phyloP scores from a whole-genome alignment of 2,888 invertebrate species.

The Athalia rosae region DNA sequence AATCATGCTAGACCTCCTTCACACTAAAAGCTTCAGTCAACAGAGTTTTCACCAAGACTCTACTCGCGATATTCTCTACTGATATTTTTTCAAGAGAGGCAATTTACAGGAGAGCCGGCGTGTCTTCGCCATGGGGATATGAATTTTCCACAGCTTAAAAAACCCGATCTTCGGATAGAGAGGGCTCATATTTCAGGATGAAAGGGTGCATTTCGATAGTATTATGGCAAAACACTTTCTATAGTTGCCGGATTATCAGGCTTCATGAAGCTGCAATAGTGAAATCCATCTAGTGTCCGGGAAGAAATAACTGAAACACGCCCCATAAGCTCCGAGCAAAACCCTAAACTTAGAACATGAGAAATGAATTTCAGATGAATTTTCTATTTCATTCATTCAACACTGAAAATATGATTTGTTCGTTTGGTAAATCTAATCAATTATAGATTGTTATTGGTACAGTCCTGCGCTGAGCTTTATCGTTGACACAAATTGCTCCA shows the following conservation, averaged over 20 bases:
- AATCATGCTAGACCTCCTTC: not conserved
- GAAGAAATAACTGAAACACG: too few species aligned
- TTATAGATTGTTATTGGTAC: constrained; percentile 26
- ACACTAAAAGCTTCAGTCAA: constrained; percentile 26
- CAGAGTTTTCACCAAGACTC: not conserved
- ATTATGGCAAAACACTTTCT: too few species aligned
- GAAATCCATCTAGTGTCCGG: too few species aligned
- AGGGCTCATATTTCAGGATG: too few species aligned
- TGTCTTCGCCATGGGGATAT: not conserved
- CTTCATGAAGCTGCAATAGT: too few species aligned
- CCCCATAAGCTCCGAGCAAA: too few species aligned
- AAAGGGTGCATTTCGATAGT: too few species aligned
- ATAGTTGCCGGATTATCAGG: too few species aligned
- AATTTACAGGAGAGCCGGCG: not conserved
- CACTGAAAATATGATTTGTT: not conserved
- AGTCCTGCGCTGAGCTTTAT: constrained; percentile 1
- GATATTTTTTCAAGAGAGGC: constrained; percentile 3
- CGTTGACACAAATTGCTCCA: not conserved
- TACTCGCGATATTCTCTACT: not conserved
- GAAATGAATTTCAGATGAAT: too few species aligned
- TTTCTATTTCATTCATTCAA: not conserved
- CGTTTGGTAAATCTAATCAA: constrained; percentile 19
- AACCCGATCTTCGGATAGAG: not conserved
- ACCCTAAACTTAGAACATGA: too few species aligned
- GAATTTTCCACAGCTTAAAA: not conserved